Base-by-base conservation (phyloP, 2,888 invertebrate genomes). In the Ephialtes manifestator region DNA sequence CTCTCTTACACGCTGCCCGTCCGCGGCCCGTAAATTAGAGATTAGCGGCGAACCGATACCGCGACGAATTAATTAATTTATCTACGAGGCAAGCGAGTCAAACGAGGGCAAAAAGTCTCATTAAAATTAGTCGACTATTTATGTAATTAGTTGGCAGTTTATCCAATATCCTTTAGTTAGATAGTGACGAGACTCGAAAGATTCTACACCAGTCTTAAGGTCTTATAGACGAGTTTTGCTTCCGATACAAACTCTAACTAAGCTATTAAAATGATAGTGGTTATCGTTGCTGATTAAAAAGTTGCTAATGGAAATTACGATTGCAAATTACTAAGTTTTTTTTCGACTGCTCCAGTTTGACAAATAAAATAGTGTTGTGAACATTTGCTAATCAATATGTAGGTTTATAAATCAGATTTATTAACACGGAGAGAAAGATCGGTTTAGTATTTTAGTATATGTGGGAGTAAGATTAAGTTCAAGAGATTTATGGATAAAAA, bases 101-200 rank as follows among this genome's bases (percentile, higher is more conserved):
- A 81, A 63, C 71, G 74, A 68, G 65, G 75, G 79, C 85, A 85
- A 85, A 85, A 83, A 85, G 83, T 85, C 82, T 85, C 85, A 85
- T 85, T 85, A 85, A 85, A 85, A 85, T 85, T 85, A 85, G 83
- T 72, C 83, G 68, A 76, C 85, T 83, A 85, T 85, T 85, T 85
- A 68, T 85, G 85, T 77, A 85, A 85, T 85, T 85, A 85, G 76
- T 72, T 35, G 72, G 72, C 63, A 83, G 85, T 83, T 83, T 80
- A 83, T 76, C 83, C 83, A 55, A 78, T 63, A 63, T 65, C 43
- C 68, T 46, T 46, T 65, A 53, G 48, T 55, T 53, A 81, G 43
- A 68, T 39, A 72, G 53, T 35, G 77, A 82, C 63, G 76, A 79
- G 82, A 72, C 65, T 72, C 72, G 58, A 68, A 83, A 63, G 67